Percentiles rank a stretch among this genome's conserved stretches.
Conservation (phyloP, 1,140 invertebrate species). For the Ceratina australensis region DNA sequence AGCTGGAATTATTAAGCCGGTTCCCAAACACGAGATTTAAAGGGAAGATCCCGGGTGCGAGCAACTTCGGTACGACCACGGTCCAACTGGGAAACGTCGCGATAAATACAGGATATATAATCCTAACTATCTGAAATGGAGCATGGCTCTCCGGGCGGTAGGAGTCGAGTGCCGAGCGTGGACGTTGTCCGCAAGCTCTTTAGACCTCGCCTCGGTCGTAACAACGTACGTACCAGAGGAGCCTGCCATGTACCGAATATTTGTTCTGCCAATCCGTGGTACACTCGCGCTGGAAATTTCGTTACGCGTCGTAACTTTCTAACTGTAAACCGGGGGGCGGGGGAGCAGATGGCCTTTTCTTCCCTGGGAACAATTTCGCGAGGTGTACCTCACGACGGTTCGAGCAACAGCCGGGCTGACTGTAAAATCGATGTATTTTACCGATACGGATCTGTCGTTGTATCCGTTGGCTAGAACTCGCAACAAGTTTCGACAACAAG, state of each 20-base stretch:
- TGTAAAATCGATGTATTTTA: neutral
- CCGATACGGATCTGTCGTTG: neutral
- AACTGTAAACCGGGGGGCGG: conserved; percentile 17
- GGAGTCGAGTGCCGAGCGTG: neutral
- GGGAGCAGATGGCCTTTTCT: neutral
- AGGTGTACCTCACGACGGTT: too few species aligned
- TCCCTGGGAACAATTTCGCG: neutral
- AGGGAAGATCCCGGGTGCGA: neutral
- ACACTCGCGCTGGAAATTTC: conserved; percentile 35
- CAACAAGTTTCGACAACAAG: neutral
- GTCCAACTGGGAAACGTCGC: neutral
- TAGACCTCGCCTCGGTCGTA: neutral
- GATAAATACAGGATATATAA: conserved; percentile 42
- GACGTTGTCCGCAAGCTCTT: conserved; percentile 25
- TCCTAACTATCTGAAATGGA: conserved; percentile 20
- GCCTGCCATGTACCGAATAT: conserved; percentile 40
- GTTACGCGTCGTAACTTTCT: conserved; percentile 37
- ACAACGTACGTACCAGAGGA: conserved; percentile 37
- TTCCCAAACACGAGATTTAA: conserved; percentile 3
- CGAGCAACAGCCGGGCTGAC: too few species aligned
- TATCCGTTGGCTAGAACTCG: too few species aligned
- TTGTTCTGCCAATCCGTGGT: conserved; percentile 36
- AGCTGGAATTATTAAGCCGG: neutral
- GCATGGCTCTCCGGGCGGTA: conserved; percentile 2
- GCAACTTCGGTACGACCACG: neutral